A percentile compares a stretch with the other conserved stretches of the same genome.
Conservation (phyloP, 1,140 invertebrate species). For the Phymorhynchus buccinoides region DNA sequence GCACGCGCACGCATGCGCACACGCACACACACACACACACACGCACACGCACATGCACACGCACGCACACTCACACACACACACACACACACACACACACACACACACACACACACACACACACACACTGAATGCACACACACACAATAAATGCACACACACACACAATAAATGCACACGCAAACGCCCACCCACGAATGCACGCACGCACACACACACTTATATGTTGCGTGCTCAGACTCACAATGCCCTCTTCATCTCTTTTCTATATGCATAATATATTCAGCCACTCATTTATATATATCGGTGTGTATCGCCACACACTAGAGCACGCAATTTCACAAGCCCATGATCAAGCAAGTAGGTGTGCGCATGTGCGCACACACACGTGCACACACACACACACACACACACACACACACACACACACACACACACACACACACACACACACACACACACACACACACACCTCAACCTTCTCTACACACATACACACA, state of each 20-base stretch:
- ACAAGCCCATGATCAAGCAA: no score
- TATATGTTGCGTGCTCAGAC: no score
- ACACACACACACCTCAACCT: no score
- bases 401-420: conserved; percentile 25
- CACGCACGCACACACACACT: background rate
- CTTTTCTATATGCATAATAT: no score
- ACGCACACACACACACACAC: conserved; percentile 3
- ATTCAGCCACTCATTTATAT: no score
- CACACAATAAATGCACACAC: background rate
- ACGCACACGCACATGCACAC: background rate
- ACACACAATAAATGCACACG: background rate
- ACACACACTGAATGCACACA: background rate
- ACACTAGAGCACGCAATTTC: no score
- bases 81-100: conserved; percentile 12
- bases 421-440: background rate
- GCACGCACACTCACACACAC: background rate
- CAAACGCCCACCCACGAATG: no score
- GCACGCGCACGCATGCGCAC: no score
- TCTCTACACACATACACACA: conserved; percentile 6
- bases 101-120: conserved; percentile 27
- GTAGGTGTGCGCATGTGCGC: no score
- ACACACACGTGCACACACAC: conserved; percentile 3
- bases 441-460: no score
- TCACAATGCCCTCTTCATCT: no score
- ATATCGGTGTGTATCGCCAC: no score